phyloP scores from a whole-genome alignment of 35 echinoderm and acorn worm species.

The Eucidaris tribuloides region DNA sequence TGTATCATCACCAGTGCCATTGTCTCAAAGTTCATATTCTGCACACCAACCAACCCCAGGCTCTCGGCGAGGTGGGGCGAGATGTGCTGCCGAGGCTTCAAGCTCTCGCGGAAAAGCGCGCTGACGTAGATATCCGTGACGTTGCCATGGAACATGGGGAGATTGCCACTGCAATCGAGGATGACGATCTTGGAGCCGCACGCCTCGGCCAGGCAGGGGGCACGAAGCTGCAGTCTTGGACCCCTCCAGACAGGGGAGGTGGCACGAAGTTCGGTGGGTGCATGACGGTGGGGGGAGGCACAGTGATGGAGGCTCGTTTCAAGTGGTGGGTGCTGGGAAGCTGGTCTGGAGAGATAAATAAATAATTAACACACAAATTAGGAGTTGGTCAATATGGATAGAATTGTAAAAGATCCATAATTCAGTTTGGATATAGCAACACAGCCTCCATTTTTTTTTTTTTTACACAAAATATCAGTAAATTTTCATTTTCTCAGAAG shows the following conservation, averaged over 20 bases:
- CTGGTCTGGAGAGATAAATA: slow-evolving; percentile 3
- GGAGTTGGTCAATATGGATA: background rate
- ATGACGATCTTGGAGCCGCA: slow-evolving; percentile 75
- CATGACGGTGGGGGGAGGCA: slow-evolving; percentile 47
- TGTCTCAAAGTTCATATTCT: slow-evolving; percentile 81
- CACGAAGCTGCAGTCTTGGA: slow-evolving; percentile 80
- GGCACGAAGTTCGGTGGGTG: slow-evolving; percentile 82
- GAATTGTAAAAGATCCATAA: too few species aligned
- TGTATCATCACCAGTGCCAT: slow-evolving; percentile 86
- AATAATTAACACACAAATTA: background rate
- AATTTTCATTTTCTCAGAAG: too few species aligned
- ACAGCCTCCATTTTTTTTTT: too few species aligned
- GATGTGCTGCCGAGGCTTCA: slow-evolving; percentile 71
- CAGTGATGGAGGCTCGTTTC: slow-evolving; percentile 22
- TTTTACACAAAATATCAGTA: too few species aligned
- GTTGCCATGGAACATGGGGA: slow-evolving; percentile 86
- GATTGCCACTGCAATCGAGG: slow-evolving; percentile 76
- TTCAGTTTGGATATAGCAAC: too few species aligned
- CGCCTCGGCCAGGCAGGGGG: slow-evolving; percentile 68
- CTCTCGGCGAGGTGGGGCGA: slow-evolving; percentile 46
- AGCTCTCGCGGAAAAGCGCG: slow-evolving; percentile 71
- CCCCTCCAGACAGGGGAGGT: slow-evolving; percentile 41
- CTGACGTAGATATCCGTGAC: slow-evolving; percentile 77
- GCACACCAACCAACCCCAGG: slow-evolving; percentile 55
- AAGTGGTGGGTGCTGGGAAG: slow-evolving; percentile 8